Conservation (phyloP, 2,113 vertebrate species). For the Orthonyx spaldingii region DNA sequence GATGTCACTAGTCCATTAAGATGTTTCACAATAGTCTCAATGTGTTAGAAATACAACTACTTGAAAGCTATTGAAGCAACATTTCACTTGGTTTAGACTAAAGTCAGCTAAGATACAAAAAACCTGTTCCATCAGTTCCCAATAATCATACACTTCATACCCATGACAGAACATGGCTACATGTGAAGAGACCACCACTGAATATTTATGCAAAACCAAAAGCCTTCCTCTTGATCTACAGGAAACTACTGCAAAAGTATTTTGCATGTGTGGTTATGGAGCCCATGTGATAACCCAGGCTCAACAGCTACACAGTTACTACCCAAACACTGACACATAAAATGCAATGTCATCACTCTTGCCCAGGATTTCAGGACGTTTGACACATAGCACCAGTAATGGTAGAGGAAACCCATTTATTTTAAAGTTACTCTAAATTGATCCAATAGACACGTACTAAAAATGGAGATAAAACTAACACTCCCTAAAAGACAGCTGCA, state of each 20-base stretch:
- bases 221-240: not conserved
- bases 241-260: not conserved
- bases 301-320: not conserved
- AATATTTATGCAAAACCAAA: not conserved
- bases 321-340: not conserved
- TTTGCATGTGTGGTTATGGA: not conserved
- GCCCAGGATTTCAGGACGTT: not conserved
- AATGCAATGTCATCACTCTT: not conserved
- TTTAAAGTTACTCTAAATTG: not conserved
- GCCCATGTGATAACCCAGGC: not conserved
- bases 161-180: not conserved
- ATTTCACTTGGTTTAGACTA: not conserved
- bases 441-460: not conserved
- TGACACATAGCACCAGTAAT: not conserved
- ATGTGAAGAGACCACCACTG: not conserved
- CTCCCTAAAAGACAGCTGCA: not conserved
- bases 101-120: not conserved
- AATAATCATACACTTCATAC: not conserved
- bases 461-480: not conserved
- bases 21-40: slow-evolving; percentile 21
- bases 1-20: not conserved
- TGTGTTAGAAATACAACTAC: slow-evolving; percentile 9
- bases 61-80: slow-evolving; percentile 14
- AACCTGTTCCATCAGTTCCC: not conserved
- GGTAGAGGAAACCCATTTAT: not conserved